These are phyloP conservation scores for Pyrgus malvae DNA, from an alignment of 2,888 invertebrate species.

Conservation along the genomic window DNA sequence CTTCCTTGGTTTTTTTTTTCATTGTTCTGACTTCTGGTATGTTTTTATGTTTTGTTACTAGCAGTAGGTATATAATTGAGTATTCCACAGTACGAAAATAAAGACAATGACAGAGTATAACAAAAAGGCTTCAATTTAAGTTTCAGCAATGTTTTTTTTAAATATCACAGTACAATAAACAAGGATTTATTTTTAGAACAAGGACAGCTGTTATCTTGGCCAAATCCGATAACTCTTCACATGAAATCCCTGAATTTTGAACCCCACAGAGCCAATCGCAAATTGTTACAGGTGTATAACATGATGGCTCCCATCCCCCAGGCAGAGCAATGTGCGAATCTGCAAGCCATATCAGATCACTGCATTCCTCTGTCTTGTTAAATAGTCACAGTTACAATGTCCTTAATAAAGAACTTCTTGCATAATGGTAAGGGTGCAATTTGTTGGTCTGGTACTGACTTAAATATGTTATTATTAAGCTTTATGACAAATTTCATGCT, in stretches of 20 bases:
- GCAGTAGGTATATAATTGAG: too few relatives aligned
- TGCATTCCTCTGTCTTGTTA: slow-evolving; percentile 60
- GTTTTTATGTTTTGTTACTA: too few relatives aligned
- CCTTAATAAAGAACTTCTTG: slow-evolving; percentile 42
- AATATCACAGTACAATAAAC: neutral
- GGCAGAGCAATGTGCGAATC: slow-evolving; percentile 59
- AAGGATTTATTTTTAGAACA: too few relatives aligned
- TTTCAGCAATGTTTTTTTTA: too few relatives aligned
- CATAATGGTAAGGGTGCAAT: neutral
- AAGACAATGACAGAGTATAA: too few relatives aligned
- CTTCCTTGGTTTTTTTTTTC: too few relatives aligned
- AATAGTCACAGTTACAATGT: slow-evolving; percentile 62
- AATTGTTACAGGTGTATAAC: slow-evolving; percentile 47
- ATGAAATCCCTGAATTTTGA: slow-evolving; percentile 66
- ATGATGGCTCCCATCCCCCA: slow-evolving; percentile 57
- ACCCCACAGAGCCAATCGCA: slow-evolving; percentile 63
- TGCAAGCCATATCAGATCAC: slow-evolving; percentile 68
- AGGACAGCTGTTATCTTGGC: slow-evolving; percentile 38
- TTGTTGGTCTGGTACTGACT: slow-evolving; percentile 2
- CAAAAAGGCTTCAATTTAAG: too few relatives aligned
- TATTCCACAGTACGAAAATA: too few relatives aligned
- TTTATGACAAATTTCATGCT: neutral
- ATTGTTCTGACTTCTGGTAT: too few relatives aligned
- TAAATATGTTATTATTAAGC: neutral
- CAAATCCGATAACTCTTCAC: slow-evolving; percentile 71